A percentile compares a stretch with the other conserved stretches of the same genome.
Conservation (phyloP, 2,113 vertebrate genomes). For the Nothoprocta perdicaria region DNA sequence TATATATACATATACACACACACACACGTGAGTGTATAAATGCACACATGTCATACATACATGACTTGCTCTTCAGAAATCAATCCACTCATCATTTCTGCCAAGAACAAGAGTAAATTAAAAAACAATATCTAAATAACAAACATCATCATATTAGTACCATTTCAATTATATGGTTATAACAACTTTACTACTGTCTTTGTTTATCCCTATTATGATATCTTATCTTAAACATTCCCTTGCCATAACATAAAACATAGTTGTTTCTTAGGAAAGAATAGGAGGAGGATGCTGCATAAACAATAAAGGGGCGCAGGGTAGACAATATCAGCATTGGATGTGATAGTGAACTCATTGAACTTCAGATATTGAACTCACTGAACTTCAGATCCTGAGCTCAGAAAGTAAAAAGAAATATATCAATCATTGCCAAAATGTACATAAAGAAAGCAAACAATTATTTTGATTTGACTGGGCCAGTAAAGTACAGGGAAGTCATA, state of each 20-base stretch:
- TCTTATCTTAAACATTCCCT: background rate
- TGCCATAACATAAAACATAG: background rate
- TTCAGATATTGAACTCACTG: too few relatives aligned
- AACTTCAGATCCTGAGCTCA: background rate
- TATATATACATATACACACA: background rate
- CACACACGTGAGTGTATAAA: background rate
- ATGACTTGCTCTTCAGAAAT: background rate
- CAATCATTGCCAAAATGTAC: conserved; percentile 22
- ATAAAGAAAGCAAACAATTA: background rate
- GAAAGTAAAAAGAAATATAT: conserved; percentile 37
- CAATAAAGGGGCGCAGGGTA: conserved; percentile 18
- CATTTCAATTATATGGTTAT: background rate
- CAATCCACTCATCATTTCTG: conserved; percentile 1
- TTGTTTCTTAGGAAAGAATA: conserved; percentile 20
- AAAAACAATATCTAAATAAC: background rate
- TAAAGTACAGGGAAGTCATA: background rate
- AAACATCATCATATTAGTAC: background rate
- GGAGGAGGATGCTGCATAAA: conserved; percentile 21
- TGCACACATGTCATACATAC: background rate
- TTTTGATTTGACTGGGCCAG: background rate
- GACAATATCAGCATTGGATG: background rate
- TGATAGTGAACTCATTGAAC: conserved; percentile 29
- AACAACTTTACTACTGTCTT: background rate
- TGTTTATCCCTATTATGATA: background rate
- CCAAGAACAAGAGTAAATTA: background rate